Evolutionary conservation across 2,888 invertebrate genomes (phyloP).

Genomic region (Brassicogethes aeneus): DNA sequence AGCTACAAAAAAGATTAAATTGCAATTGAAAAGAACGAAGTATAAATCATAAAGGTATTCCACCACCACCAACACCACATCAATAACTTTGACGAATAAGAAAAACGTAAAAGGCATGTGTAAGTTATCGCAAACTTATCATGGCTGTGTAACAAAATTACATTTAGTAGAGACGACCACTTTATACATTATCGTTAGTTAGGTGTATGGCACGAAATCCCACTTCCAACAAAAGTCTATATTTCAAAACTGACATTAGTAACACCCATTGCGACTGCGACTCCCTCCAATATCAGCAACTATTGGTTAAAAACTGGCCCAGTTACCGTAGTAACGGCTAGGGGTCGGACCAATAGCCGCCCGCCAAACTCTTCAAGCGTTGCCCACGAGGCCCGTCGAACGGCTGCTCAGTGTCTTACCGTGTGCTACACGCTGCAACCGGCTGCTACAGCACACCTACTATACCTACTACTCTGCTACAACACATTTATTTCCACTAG

Average conservation of each 20-base stretch:
- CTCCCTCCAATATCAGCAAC: constrained; percentile 24
- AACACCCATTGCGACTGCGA: constrained; percentile 23
- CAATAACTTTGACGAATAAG: no score
- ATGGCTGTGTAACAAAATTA: constrained; percentile 23
- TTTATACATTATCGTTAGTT: constrained; percentile 41
- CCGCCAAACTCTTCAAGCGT: constrained; percentile 18
- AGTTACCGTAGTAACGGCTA: constrained; percentile 40
- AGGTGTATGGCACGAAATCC: constrained; percentile 35
- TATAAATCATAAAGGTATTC: no score
- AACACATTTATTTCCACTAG: no score
- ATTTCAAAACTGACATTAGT: constrained; percentile 30
- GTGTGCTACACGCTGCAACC: constrained; percentile 26
- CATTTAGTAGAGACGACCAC: constrained; percentile 32
- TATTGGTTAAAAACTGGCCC: constrained; percentile 33
- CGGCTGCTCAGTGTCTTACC: constrained; percentile 27
- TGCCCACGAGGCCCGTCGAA: constrained; percentile 16
- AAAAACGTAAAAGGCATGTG: constrained; percentile 27
- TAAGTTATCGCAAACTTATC: constrained; percentile 23
- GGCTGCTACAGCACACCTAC: constrained; percentile 11
- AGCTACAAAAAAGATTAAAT: no score
- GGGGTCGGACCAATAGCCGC: constrained; percentile 33
- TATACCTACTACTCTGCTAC: no score
- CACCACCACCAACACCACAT: no score
- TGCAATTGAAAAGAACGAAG: no score
- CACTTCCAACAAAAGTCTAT: constrained; percentile 26